Conservation (phyloP, 2,888 invertebrate genomes). For the Epinotia bilunana region DNA sequence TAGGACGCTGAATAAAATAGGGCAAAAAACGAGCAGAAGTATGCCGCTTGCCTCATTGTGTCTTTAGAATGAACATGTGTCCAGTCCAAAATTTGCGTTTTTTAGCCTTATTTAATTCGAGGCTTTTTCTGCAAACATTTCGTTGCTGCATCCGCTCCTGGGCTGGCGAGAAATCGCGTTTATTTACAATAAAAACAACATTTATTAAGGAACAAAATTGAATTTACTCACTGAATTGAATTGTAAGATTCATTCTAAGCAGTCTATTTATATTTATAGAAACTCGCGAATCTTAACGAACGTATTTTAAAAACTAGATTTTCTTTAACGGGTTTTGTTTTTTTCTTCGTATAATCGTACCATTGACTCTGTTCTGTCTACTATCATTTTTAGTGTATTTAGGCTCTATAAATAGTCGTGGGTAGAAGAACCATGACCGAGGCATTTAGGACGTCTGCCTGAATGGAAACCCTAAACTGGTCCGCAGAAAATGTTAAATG, state of each 20-base stretch:
- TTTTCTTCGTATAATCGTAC: no score
- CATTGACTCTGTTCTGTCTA: background rate
- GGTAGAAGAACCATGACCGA: constrained; percentile 2
- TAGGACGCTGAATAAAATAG: no score
- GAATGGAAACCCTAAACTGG: background rate
- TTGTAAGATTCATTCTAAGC: constrained; percentile 9
- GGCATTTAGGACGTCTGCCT: constrained; percentile 3
- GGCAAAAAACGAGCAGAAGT: no score
- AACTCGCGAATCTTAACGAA: background rate
- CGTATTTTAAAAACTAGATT: no score
- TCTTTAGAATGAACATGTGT: no score
- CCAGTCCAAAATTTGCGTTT: background rate
- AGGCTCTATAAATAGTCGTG: background rate
- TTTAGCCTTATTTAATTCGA: constrained; percentile 9
- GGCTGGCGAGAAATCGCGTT: background rate
- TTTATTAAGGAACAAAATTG: constrained; percentile 14
- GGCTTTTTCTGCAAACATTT: background rate
- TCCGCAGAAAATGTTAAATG: background rate
- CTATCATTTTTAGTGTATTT: background rate
- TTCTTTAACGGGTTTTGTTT: no score
- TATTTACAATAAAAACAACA: background rate
- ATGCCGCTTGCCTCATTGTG: no score
- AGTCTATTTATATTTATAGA: constrained; percentile 8
- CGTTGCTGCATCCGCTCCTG: no score
- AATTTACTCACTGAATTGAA: background rate